phyloP scores from a whole-genome alignment of 2,113 vertebrate genomes.

The Phyllostomus hastatus region DNA sequence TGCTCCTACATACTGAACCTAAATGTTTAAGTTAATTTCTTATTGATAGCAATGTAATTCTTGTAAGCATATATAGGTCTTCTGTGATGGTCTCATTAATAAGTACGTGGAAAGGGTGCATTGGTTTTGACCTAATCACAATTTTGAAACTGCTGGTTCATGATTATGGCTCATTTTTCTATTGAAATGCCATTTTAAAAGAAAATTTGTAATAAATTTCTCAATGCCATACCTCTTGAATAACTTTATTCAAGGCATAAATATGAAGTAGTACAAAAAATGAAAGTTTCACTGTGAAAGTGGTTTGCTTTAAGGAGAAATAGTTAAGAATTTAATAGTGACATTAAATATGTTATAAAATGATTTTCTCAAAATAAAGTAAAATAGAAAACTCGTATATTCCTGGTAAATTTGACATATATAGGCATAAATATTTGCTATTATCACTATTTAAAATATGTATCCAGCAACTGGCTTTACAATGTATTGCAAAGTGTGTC shows the following conservation, averaged over 20 bases:
- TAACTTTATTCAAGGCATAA: background rate
- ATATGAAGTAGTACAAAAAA: background rate
- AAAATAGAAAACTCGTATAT: background rate
- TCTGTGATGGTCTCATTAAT: background rate
- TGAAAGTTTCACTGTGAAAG: background rate
- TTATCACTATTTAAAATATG: background rate
- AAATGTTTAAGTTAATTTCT: background rate
- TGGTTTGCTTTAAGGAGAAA: background rate
- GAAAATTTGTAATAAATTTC: background rate
- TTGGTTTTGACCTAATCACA: background rate
- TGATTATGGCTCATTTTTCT: background rate
- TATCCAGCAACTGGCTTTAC: background rate
- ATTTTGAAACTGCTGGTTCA: background rate
- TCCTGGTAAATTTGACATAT: slow-evolving; percentile 4
- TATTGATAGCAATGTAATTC: background rate
- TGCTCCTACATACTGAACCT: background rate
- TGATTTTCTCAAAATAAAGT: slow-evolving; percentile 17
- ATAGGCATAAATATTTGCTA: slow-evolving; percentile 1
- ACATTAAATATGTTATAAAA: slow-evolving; percentile 34
- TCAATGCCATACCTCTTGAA: background rate
- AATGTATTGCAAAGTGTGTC: slow-evolving; percentile 16
- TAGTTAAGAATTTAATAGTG: background rate
- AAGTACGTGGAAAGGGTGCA: background rate
- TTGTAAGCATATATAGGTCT: background rate
- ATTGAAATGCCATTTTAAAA: background rate